Conservation (phyloP, 2,888 invertebrate genomes). For the Cheilosia soror region DNA sequence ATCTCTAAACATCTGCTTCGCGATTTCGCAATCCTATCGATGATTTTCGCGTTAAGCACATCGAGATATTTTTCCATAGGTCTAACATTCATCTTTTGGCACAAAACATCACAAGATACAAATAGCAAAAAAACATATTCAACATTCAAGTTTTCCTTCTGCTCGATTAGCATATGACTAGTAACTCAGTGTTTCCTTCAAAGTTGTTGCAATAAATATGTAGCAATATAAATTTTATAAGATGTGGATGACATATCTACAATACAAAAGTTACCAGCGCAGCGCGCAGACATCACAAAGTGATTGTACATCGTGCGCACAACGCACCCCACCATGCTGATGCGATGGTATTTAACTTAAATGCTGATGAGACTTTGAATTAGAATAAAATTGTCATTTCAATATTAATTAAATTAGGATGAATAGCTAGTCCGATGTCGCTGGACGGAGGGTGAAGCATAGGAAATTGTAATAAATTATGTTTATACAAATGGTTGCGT, state of each 20-base stretch:
- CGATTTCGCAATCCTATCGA: conserved; percentile 10
- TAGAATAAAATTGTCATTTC: conserved; percentile 63
- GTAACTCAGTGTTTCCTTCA: conserved; percentile 7
- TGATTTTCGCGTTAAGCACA: conserved; percentile 9
- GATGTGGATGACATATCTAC: conserved; percentile 25
- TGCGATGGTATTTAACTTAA: conserved; percentile 56
- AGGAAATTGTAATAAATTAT: background rate
- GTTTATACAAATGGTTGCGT: conserved; percentile 39
- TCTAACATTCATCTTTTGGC: background rate
- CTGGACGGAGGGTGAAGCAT: background rate
- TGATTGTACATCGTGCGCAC: conserved; percentile 18
- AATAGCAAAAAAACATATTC: background rate
- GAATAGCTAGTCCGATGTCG: conserved; percentile 18
- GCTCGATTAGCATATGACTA: conserved; percentile 59
- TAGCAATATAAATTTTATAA: conserved; percentile 63
- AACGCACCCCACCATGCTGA: conserved; percentile 1
- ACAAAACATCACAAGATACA: background rate
- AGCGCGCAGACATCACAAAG: conserved; percentile 6
- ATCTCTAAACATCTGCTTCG: conserved; percentile 12
- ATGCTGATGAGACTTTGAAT: conserved; percentile 44
- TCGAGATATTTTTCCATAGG: too few species aligned
- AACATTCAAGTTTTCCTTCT: conserved; percentile 56
- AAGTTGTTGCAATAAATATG: conserved; percentile 60
- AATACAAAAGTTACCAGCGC: conserved; percentile 8
- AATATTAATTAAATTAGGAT: conserved; percentile 46